Base-by-base conservation (phyloP, 1,140 invertebrate species). In the Cherax destructor region DNA sequence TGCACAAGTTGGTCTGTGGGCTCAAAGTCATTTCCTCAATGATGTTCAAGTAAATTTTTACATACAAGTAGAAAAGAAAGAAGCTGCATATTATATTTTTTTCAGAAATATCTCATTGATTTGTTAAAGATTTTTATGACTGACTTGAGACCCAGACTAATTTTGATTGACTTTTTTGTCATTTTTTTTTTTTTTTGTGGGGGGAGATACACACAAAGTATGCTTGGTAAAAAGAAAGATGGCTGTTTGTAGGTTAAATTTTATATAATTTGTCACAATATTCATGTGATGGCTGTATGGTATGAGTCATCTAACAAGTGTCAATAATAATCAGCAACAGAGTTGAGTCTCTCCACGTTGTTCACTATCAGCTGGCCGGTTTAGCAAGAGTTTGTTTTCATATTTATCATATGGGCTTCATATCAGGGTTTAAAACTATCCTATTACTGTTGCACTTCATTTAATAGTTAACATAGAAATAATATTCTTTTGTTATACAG, bases 321-420 rank as follows among this genome's bases (percentile, higher is more conserved):
- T 69, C 47, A 65, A 88, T 59, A 49, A 88, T 77, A 88, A 72
- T 72, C 77, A 88, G 49, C 50, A 81, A 80, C 86, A 88, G 86
- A 88, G 86, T 88, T 88, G 86, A 88, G 86, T 88, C 86, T 88
- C 86, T 88, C 86, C 49, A 59, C 52, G 86, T 88, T 88, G 86
- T 52, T 86, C 78, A 88, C 47, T 74, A 11, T 81, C 47, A 24
- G 16, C 24, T 88, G 13, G 49, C 24, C 52, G 47, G 72, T 18
- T 24, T 56, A 69, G 65, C 50, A 61, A 83, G 86, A 72, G 18
- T 81, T 81, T 83, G 1, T 78, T 21, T 16, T 47, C 30, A 79
- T 41, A 56, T 56, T 69, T 74, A 83, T 76, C 11, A 74, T 88
- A 59, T 52, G 87, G 87, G 87, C 78, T 88, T 88, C 87, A 88